Evolutionary conservation across 1,140 invertebrate genomes (phyloP), one percentile per base, ranked within the genome.

Genomic region (Luehdorfia chinensis): DNA sequence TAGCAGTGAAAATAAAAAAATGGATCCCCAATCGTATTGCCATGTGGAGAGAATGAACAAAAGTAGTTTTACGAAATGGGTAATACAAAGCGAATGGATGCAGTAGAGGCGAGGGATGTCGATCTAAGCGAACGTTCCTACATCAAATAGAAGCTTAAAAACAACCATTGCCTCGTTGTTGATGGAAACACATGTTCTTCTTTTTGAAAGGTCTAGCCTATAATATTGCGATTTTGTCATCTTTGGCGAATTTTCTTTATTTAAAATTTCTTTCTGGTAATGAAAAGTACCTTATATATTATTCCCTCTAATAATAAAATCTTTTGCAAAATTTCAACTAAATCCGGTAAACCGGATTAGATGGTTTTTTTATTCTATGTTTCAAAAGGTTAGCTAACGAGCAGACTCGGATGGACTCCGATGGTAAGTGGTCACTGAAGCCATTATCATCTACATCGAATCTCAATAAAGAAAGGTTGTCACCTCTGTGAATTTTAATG

Each of bases 1-100:
- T 23, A 18, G 23, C 9, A 15, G 37, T 13, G 23, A 41, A 41
- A 41, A 41, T 41, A 41, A 41, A 41, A 23, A 15, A 41, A 41
- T 41, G 37, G 9, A 41, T 41, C 12, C 23, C 37, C 37, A 41
- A 41, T 41, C 37, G 37, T 41, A 41, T 41, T 41, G 37, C 28
- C 37, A 41, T 41, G 37, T 41, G 37, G 21, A 41, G 37, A 15
- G 37, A 41, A 41, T 41, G 37, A 41, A 41, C 28, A 23, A 27
- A 15, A 43, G 39, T 43, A 43, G 39, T 43, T 43, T 43, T 25
- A 43, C 27, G 39, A 11, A 43, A 43, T 43, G 39, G 39, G 39
- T 43, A 43, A 43, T 43, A 43, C 39, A 28, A 28, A 43, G 14
- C 11, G 39, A 43, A 43, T 43, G 39, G 39, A n/a, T 30, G 39